Evolutionary conservation across 2,888 invertebrate species (phyloP).

Genomic region (Morpho helenor): DNA sequence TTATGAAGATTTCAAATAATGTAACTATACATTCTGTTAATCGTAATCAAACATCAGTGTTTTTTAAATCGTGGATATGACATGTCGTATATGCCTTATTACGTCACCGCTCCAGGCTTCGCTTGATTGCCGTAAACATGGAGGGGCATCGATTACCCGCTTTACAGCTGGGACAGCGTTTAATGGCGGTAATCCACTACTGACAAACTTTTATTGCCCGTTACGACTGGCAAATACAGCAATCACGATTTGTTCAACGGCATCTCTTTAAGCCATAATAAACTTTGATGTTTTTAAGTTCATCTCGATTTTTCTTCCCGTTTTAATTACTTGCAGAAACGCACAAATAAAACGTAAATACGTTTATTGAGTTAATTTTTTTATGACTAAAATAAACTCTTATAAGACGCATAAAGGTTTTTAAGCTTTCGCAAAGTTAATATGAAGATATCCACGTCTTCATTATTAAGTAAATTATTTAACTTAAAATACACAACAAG

Average conservation of each 20-base stretch:
- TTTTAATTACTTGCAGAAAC: background rate
- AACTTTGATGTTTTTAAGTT: constrained; percentile 12
- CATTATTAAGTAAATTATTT: too few relatives aligned
- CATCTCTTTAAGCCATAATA: constrained; percentile 13
- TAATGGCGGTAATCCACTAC: constrained; percentile 72
- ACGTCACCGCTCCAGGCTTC: constrained; percentile 37
- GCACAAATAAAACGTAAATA: too few relatives aligned
- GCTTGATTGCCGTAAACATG: constrained; percentile 51
- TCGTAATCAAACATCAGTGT: too few relatives aligned
- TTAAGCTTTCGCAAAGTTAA: too few relatives aligned
- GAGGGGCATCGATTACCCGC: constrained; percentile 63
- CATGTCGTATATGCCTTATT: constrained; percentile 1
- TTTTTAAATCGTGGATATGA: too few relatives aligned
- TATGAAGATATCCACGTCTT: too few relatives aligned
- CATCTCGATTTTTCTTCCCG: constrained; percentile 4
- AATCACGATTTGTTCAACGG: constrained; percentile 25
- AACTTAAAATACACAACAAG: too few relatives aligned
- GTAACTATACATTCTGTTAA: too few relatives aligned
- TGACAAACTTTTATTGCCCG: constrained; percentile 34
- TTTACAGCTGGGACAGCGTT: constrained; percentile 62
- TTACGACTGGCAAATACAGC: constrained; percentile 48
- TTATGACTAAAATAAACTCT: too few relatives aligned
- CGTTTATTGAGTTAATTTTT: too few relatives aligned
- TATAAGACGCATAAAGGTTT: too few relatives aligned
- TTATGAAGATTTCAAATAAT: too few relatives aligned